These are phyloP conservation scores for Dorcus hopei DNA, from an alignment of 2,888 invertebrate species.

Conservation along the genomic window DNA sequence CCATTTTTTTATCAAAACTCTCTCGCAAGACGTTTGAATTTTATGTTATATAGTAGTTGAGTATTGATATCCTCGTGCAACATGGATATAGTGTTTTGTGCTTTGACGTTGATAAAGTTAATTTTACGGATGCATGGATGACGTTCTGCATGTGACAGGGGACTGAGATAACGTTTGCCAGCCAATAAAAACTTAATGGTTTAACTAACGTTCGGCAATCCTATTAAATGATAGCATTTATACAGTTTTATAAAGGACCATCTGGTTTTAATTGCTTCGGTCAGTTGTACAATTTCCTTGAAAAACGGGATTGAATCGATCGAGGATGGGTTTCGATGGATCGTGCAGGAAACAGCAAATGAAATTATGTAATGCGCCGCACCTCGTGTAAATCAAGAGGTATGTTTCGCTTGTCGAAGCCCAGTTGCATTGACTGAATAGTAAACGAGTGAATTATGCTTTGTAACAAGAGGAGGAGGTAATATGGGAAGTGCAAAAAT, in stretches of 20 bases:
- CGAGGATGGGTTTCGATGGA: too few relatives aligned
- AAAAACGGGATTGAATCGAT: background rate
- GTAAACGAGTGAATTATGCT: conserved; percentile 39
- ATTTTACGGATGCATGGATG: background rate
- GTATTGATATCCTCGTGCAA: too few relatives aligned
- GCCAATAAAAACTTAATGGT: conserved; percentile 12
- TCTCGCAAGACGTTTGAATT: too few relatives aligned
- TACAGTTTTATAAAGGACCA: conserved; percentile 10
- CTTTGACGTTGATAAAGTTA: too few relatives aligned
- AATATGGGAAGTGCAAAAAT: conserved; percentile 32
- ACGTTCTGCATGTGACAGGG: conserved; percentile 10
- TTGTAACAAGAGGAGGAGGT: conserved; percentile 34
- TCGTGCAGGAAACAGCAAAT: too few relatives aligned
- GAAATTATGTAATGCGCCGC: too few relatives aligned
- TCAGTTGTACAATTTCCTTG: background rate
- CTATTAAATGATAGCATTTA: conserved; percentile 12
- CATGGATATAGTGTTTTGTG: too few relatives aligned
- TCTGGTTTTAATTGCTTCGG: conserved; percentile 7
- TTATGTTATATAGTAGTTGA: too few relatives aligned
- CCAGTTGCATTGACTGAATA: conserved; percentile 31
- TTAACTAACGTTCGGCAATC: conserved; percentile 7
- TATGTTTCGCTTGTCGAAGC: conserved; percentile 22
- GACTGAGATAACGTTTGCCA: conserved; percentile 9
- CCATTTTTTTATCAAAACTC: too few relatives aligned
- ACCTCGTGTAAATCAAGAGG: conserved; percentile 19